Evolutionary conservation across 1,140 invertebrate genomes (phyloP).

Genomic region (Euwallacea fornicatus): DNA sequence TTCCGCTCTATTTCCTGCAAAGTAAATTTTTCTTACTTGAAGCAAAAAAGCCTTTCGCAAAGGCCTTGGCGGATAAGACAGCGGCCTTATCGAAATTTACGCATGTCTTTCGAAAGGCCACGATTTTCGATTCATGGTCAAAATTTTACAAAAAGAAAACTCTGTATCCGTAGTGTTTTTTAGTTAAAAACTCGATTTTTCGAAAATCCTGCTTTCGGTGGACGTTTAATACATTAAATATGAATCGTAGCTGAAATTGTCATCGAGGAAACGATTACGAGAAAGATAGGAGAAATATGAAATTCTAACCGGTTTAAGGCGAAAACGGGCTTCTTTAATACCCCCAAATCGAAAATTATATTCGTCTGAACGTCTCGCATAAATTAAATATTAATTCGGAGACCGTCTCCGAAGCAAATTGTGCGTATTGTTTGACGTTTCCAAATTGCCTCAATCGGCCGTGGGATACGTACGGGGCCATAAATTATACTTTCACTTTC

Average conservation of each 20-base stretch:
- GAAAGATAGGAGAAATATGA: slow-evolving; percentile 26
- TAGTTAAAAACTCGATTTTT: too few species aligned
- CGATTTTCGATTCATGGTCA: too few species aligned
- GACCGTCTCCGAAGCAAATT: neutral
- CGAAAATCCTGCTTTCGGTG: neutral
- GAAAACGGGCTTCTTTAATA: slow-evolving; percentile 24
- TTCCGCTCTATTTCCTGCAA: too few species aligned
- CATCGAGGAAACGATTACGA: slow-evolving; percentile 9
- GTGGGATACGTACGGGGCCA: too few species aligned
- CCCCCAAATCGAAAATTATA: slow-evolving; percentile 20
- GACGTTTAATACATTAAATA: slow-evolving; percentile 6
- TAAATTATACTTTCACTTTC: too few species aligned
- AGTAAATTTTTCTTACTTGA: too few species aligned
- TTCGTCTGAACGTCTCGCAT: neutral
- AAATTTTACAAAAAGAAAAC: too few species aligned
- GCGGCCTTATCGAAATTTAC: neutral
- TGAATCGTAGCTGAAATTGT: slow-evolving; percentile 18
- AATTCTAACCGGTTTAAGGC: slow-evolving; percentile 19
- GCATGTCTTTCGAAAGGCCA: too few species aligned
- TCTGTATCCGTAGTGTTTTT: too few species aligned
- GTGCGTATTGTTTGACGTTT: neutral
- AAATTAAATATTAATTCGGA: slow-evolving; percentile 1
- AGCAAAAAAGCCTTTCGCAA: neutral
- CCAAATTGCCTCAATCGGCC: too few species aligned
- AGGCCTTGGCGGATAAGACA: neutral